Base-by-base conservation (phyloP, 2,888 invertebrate species). In the Melangyna quadrimaculata region DNA sequence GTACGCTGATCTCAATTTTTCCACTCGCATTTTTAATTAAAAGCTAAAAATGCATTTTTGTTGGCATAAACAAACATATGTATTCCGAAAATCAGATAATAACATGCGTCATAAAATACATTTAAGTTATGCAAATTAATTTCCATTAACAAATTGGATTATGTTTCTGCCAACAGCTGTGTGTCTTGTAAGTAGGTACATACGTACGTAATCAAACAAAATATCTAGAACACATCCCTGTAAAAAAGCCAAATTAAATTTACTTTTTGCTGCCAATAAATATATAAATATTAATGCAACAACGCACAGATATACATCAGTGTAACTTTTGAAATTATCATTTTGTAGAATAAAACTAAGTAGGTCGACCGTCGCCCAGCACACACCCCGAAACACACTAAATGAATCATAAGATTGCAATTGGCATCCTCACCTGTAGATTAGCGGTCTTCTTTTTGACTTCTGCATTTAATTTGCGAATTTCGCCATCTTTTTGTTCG, bases 401-500 rank as follows among this genome's bases (percentile, higher is more conserved):
- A 1, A 78, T 63, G 63, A 78, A 35, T 78, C 53, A 71, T 27
- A 24, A 67, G 59, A 37, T 57, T 65, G 14, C 19, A 27, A 48
- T 61, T 24, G 37, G 5, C 24, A 51, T 45, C 19, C 83, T 87
- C 87, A 89, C 90, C 89, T 91, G 92, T 87, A 92, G 88, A 87
- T 91, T 90, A 12, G 91, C 90, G 4, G 91, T 91, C 88, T 91
- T 91, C 87, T 91, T 91, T 75, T 91, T 91, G 2, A 91, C 88
- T 73, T 92, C 92, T 3, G 88, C 74, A 90, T 94, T 93, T 75
- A 94, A 90, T 88, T 93, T 93, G 87, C 92, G 93, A 77, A 94
- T 94, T 75, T 93, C 93, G 86, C 92, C 92, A 88, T 94, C 93
- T 90, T 94, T 94, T 87, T 93, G 93, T 6, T 81, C 84, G 14